A percentile compares a stretch with the other conserved stretches of the same genome.
Evolutionary conservation across 1,140 invertebrate genomes (phyloP).

Genomic region (Schlechtendalia chinensis): DNA sequence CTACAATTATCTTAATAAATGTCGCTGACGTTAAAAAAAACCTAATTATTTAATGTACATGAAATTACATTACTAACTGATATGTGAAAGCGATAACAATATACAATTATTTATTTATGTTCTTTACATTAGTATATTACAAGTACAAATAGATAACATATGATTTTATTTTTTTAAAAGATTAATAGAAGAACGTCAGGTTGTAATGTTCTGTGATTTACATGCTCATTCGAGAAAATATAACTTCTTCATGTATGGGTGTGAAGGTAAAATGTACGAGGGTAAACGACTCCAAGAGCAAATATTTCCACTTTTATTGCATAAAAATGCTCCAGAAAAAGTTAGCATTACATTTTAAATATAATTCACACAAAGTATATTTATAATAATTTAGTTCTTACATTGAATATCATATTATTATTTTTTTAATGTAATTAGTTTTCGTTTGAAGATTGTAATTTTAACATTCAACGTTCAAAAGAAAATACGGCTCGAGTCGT

Average conservation of each 20-base stretch:
- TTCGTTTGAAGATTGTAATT: conserved; percentile 90
- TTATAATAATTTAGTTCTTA: too few species aligned
- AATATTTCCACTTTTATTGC: conserved; percentile 87
- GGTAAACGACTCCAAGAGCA: conserved; percentile 81
- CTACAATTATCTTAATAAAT: too few species aligned
- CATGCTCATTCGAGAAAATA: conserved; percentile 92
- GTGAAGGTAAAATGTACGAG: conserved; percentile 75
- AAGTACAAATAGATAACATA: too few species aligned
- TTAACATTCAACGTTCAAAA: conserved; percentile 86
- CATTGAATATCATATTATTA: too few species aligned
- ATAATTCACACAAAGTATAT: too few species aligned
- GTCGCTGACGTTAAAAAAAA: too few species aligned
- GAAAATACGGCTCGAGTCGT: conserved; percentile 91
- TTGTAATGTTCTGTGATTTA: conserved; percentile 91
- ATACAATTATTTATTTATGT: too few species aligned
- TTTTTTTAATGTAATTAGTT: conserved; percentile 64
- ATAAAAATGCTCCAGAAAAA: conserved; percentile 89
- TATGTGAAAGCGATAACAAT: too few species aligned
- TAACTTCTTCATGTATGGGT: conserved; percentile 95
- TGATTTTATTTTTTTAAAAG: conserved; percentile 57
- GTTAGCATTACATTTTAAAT: conserved; percentile 57
- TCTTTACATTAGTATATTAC: too few species aligned
- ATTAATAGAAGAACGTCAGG: conserved; percentile 86
- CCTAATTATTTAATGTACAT: too few species aligned
- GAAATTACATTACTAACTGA: too few species aligned